Evolutionary conservation across 2,113 vertebrate species (phyloP), one percentile per base, ranked within the genome.

Genomic region (Silurus meridionalis): DNA sequence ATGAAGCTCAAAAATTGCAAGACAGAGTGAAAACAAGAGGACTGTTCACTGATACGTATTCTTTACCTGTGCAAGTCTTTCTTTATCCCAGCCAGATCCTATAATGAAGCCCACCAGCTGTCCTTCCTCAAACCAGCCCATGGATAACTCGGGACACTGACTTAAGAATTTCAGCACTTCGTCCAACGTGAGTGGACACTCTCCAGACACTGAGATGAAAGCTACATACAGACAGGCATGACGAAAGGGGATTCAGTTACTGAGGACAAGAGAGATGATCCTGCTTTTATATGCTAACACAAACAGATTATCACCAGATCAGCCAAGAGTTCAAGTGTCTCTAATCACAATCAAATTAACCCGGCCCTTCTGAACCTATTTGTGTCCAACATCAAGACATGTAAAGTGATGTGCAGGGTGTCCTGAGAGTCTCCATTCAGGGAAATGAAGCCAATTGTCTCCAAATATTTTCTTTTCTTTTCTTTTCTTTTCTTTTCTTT

Each of bases 91-190:
- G 55, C 95, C 94, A 0, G 95, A 94, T 58, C 94, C 94, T 5
- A 96, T 96, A 91, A 96, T 94, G 89, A 96, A 96, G 52, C 95
- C 95, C 7, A 95, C 93, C 75, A 96, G 91, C 89, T 95, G 94
- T 13, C 95, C 95, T 86, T 94, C 95, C 89, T 96, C 95, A 57
- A 96, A 96, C 94, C 95, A 95, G 64, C 95, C 95, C 90, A 96
- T 88, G 0, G 95, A 95, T 37, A 95, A 91, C 90, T 96, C 95
- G 4, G 95, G 94, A 85, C 95, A 96, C 90, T 94, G 91, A 63
- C 91, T 86, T 82, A 95, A 89, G 87, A 96, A 95, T 83, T 89
- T 91, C 50, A 95, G 94, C 83, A 96, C 95, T 83, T 96, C 94
- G 46, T 95, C 92, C 86, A 95, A 89, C 8, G 92, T 94, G 37